These are phyloP conservation scores for Anguilla pacifica DNA, from an alignment of 2,797 vertebrate genomes.

Conservation along the genomic window DNA sequence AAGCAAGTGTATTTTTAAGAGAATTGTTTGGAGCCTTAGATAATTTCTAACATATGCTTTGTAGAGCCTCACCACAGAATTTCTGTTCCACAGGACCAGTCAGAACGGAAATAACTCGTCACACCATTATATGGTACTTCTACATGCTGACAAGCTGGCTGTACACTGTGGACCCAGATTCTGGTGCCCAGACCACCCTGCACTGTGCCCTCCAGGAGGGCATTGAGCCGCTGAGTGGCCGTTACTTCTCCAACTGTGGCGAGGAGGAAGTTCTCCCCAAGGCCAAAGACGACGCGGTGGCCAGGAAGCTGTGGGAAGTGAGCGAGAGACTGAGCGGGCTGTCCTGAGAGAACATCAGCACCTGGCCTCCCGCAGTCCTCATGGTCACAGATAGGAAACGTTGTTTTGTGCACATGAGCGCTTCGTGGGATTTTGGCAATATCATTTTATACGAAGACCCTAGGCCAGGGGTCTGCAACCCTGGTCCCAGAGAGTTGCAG, in stretches of 20 bases:
- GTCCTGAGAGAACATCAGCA: conserved; percentile 25
- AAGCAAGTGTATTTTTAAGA: too few species aligned
- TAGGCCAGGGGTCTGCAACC: neutral
- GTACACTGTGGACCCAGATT: conserved; percentile 61
- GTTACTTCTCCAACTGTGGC: conserved; percentile 80
- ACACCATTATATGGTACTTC: neutral
- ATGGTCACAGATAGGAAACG: neutral
- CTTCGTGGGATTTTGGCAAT: neutral
- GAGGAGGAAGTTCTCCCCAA: conserved; percentile 65
- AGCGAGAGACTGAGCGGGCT: conserved; percentile 80
- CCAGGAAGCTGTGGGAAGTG: conserved; percentile 84
- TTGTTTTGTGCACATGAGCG: neutral
- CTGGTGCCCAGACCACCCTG: conserved; percentile 66
- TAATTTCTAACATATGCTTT: neutral
- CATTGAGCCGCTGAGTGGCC: conserved; percentile 83
- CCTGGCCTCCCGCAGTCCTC: neutral
- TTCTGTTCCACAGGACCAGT: conserved; percentile 51
- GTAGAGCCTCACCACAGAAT: neutral
- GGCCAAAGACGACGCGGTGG: conserved; percentile 79
- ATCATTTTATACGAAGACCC: neutral
- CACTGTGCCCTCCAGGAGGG: conserved; percentile 57
- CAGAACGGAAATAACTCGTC: conserved; percentile 54
- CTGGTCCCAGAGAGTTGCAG: too few species aligned
- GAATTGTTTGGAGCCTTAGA: too few species aligned
- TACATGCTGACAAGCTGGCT: conserved; percentile 43